Conservation (phyloP, 1,140 invertebrate species). For the Drosophila mojavensis region DNA sequence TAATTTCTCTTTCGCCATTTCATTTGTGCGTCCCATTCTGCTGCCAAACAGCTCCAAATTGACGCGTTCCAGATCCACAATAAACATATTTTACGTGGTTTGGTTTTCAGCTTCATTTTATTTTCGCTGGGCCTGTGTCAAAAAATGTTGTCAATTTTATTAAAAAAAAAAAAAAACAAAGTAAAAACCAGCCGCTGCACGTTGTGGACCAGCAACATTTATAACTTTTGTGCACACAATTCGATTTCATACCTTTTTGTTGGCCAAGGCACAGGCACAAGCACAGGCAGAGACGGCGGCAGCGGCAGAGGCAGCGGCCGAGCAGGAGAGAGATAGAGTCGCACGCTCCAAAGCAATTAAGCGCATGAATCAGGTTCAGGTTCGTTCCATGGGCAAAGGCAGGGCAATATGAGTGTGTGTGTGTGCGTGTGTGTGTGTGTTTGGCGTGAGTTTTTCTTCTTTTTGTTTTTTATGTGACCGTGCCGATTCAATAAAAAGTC, state of each 20-base stretch:
- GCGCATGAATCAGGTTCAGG: slow-evolving; percentile 81
- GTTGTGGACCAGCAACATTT: slow-evolving; percentile 36
- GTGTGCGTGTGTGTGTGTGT: slow-evolving; percentile 1
- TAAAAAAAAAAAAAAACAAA: slow-evolving; percentile 34
- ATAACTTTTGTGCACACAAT: slow-evolving; percentile 74
- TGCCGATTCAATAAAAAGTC: slow-evolving; percentile 50
- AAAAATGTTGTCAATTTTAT: slow-evolving; percentile 73
- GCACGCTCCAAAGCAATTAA: slow-evolving; percentile 82
- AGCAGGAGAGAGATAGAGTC: slow-evolving; percentile 36
- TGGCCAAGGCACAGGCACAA: slow-evolving; percentile 7
- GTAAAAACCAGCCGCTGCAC: slow-evolving; percentile 27
- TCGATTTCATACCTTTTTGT: slow-evolving; percentile 75
- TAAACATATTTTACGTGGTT: slow-evolving; percentile 60
- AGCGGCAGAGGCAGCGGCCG: slow-evolving; percentile 13
- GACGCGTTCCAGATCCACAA: slow-evolving; percentile 38
- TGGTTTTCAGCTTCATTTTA: slow-evolving; percentile 7
- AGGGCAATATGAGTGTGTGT: slow-evolving; percentile 41
- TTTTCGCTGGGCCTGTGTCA: slow-evolving; percentile 44
- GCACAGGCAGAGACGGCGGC: slow-evolving; percentile 10
- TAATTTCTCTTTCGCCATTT: slow-evolving; percentile 55
- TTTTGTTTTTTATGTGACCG: slow-evolving; percentile 44
- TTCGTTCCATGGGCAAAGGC: slow-evolving; percentile 64
- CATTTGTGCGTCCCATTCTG: slow-evolving; percentile 48
- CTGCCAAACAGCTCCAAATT: neutral
- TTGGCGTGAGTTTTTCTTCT: slow-evolving; percentile 37